Conservation (phyloP, 2,797 vertebrate species). For the Tenualosa thibaudeaui region DNA sequence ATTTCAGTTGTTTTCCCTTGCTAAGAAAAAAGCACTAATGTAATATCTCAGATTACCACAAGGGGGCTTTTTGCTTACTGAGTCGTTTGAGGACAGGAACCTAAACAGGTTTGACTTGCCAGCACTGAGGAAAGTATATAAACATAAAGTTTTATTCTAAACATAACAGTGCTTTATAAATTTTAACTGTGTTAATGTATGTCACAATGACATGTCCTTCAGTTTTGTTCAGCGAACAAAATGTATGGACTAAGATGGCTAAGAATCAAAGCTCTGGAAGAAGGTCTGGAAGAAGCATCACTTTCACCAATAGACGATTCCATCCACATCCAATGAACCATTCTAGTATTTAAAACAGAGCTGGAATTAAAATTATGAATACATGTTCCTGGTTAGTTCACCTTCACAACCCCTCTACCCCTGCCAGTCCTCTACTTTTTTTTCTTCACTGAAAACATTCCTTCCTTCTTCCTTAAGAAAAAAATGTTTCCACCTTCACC, state of each 20-base stretch:
- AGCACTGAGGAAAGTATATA: background rate
- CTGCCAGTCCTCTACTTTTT: background rate
- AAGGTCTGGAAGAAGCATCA: constrained; percentile 12
- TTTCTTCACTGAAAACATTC: background rate
- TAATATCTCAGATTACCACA: constrained; percentile 37
- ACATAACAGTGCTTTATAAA: background rate
- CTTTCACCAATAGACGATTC: background rate
- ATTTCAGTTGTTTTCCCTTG: too few relatives aligned
- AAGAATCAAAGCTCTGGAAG: background rate
- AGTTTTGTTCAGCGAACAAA: background rate
- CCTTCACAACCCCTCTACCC: background rate
- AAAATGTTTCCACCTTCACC: background rate
- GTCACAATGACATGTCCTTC: background rate
- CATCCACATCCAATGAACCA: background rate
- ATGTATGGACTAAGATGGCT: background rate
- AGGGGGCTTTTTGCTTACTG: constrained; percentile 33
- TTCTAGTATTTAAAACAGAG: background rate
- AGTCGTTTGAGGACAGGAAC: background rate
- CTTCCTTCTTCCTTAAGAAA: background rate
- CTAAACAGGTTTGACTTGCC: background rate
- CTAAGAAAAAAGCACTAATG: background rate
- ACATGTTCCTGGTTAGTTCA: background rate
- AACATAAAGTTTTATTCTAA: background rate
- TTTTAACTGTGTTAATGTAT: background rate
- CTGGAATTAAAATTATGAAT: background rate